Conservation (phyloP, 2,797 vertebrate species). For the Austrolebias charrua region DNA sequence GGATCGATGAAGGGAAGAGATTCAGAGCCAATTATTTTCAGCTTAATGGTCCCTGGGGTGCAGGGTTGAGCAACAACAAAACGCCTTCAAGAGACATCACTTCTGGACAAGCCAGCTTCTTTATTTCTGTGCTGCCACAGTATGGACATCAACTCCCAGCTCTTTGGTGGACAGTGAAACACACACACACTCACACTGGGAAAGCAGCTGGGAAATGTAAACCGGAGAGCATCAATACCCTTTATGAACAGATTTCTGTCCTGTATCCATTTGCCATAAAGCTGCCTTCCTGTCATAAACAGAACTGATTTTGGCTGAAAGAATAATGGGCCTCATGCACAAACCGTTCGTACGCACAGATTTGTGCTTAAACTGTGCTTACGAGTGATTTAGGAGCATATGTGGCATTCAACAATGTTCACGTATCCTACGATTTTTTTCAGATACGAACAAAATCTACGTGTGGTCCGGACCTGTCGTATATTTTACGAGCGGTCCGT, state of each 20-base stretch:
- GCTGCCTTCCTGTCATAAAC: conserved; percentile 27
- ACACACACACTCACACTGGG: conserved; percentile 28
- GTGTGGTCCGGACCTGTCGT: no score
- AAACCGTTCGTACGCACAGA: no score
- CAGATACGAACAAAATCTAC: no score
- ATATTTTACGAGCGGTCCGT: no score
- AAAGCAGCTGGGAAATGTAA: conserved; percentile 57
- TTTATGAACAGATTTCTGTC: conserved; percentile 20
- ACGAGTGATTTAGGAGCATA: no score
- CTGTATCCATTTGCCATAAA: conserved; percentile 58
- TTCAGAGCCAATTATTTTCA: conserved; percentile 88
- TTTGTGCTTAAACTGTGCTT: no score
- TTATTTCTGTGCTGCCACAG: conserved; percentile 66
- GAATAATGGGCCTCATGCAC: no score
- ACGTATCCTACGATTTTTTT: no score
- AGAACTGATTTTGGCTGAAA: conserved; percentile 1
- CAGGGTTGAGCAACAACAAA: conserved; percentile 81
- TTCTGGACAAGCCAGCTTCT: conserved; percentile 79
- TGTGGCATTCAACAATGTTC: no score
- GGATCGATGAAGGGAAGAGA: conserved; percentile 85
- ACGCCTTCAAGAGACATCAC: conserved; percentile 82
- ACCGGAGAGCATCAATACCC: conserved; percentile 30
- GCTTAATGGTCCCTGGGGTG: conserved; percentile 85
- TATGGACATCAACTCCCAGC: conserved; percentile 65
- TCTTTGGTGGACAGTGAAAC: conserved; percentile 59